phyloP scores from a whole-genome alignment of 2,113 vertebrate species.

The Rhizomys pruinosus region DNA sequence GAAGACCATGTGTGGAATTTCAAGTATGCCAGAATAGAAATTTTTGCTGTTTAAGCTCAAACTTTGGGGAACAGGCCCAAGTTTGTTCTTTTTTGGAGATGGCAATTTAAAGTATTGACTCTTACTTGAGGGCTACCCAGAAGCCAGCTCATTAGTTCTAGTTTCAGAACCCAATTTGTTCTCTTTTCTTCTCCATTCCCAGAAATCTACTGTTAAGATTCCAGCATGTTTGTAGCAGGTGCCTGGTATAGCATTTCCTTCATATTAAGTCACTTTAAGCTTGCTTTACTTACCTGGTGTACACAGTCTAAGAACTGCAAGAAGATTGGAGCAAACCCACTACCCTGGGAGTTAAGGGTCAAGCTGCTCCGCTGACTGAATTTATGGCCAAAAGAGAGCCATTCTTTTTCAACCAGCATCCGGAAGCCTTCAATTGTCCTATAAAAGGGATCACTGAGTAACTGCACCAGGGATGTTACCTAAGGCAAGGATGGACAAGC shows the following conservation, averaged over 20 bases:
- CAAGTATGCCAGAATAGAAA: not conserved
- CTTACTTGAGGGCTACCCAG: not conserved
- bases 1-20: not conserved
- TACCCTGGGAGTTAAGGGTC: constrained; percentile 94
- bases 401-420: constrained; percentile 97
- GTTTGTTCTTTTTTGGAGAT: not conserved
- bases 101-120: constrained; percentile 2
- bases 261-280: not conserved
- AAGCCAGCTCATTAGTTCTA: constrained; percentile 19
- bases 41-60: not conserved
- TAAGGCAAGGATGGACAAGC: constrained; percentile 83
- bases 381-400: constrained; percentile 98
- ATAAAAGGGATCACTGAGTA: constrained; percentile 97
- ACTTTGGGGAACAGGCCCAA: constrained; percentile 6
- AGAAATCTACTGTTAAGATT: constrained; percentile 5
- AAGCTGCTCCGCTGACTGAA: constrained; percentile 96
- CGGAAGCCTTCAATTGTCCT: constrained; percentile 97
- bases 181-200: not conserved
- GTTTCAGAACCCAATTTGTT: constrained; percentile 43
- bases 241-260: not conserved
- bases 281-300: constrained; percentile 92
- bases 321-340: constrained; percentile 95
- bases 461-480: constrained; percentile 95
- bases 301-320: constrained; percentile 98
- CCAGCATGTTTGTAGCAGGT: constrained; percentile 10